Evolutionary conservation across 2,797 vertebrate species (phyloP).

Genomic region (Brotogeris chrysoptera): DNA sequence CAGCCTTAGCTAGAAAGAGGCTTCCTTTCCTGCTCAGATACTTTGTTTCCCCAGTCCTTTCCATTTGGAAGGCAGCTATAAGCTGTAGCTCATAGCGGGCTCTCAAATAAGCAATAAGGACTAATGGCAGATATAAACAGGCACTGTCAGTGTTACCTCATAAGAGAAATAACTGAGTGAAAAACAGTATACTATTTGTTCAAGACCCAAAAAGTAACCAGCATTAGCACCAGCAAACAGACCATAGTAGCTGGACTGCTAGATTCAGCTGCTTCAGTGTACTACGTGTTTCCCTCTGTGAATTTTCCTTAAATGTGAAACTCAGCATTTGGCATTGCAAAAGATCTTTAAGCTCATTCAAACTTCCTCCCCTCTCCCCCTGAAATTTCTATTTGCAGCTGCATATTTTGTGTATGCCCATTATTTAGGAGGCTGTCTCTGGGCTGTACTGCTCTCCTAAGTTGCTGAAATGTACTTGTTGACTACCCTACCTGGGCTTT

Average conservation of each 20-base stretch:
- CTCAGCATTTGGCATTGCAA: background rate
- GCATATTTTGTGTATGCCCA: background rate
- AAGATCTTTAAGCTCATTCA: background rate
- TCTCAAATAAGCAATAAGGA: background rate
- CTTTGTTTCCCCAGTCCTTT: background rate
- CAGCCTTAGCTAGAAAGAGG: background rate
- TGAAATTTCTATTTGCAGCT: background rate
- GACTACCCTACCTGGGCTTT: background rate
- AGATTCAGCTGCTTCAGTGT: background rate
- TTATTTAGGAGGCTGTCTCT: background rate
- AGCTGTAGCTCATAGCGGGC: background rate
- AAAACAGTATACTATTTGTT: background rate
- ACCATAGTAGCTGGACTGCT: background rate
- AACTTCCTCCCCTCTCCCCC: background rate
- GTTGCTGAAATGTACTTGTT: background rate
- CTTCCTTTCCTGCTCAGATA: background rate
- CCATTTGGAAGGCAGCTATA: background rate
- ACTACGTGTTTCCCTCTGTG: background rate
- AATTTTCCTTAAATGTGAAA: background rate
- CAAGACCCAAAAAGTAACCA: background rate
- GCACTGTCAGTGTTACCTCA: background rate
- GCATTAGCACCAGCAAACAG: background rate
- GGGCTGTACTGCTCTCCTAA: background rate
- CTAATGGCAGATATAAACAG: background rate
- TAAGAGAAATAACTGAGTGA: background rate